Conservation (phyloP, 2,113 vertebrate genomes). For the Corythornis vintsioides region DNA sequence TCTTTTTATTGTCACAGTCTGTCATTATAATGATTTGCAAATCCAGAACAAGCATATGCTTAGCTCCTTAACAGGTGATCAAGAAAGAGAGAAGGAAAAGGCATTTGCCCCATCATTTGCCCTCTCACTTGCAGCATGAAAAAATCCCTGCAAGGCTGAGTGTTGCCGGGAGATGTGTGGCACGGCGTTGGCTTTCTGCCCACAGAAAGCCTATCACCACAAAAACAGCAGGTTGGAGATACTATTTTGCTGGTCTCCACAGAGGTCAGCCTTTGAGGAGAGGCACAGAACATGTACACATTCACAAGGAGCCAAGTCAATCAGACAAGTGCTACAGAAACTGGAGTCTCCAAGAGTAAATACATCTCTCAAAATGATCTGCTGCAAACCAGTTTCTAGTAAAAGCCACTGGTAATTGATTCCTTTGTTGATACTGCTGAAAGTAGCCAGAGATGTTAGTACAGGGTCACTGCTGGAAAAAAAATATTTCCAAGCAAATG, state of each 20-base stretch:
- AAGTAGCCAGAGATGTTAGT: background rate
- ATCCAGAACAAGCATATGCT: background rate
- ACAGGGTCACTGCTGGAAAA: background rate
- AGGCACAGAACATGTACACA: background rate
- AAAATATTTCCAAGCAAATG: background rate
- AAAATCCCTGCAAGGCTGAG: background rate
- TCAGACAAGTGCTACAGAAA: background rate
- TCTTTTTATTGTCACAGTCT: constrained; percentile 49
- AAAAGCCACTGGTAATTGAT: background rate
- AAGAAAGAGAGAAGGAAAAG: background rate
- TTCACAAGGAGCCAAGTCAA: background rate
- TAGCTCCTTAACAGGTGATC: constrained; percentile 18
- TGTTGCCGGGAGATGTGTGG: background rate
- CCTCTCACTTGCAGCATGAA: background rate
- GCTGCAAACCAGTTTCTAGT: background rate
- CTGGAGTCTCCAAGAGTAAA: background rate
- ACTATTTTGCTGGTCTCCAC: background rate
- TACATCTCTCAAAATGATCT: background rate
- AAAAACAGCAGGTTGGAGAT: background rate
- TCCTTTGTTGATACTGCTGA: background rate
- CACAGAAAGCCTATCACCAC: background rate
- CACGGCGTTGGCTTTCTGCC: background rate
- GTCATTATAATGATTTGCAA: constrained; percentile 47
- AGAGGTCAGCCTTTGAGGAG: background rate
- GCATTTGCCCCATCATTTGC: background rate